Evolutionary conservation across 1,140 invertebrate genomes (phyloP).

Genomic region (Daktulosphaira vitifoliae): DNA sequence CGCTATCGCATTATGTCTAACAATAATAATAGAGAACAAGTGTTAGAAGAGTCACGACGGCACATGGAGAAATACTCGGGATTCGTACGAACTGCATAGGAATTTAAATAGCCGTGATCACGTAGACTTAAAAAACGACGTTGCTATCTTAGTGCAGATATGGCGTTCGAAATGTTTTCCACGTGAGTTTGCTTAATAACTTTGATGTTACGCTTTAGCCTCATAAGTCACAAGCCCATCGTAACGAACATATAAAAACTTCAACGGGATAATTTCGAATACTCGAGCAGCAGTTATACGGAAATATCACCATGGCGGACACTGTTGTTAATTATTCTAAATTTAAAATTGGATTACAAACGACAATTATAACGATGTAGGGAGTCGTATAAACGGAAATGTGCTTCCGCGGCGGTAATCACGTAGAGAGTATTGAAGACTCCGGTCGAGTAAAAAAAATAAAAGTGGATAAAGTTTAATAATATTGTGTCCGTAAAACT

Average conservation of each 20-base stretch:
- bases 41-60: no score
- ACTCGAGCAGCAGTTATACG: background rate
- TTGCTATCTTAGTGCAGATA: no score
- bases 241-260: constrained; percentile 5
- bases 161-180: background rate
- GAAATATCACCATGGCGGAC: constrained; percentile 12
- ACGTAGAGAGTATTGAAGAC: background rate
- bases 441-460: background rate
- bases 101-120: no score
- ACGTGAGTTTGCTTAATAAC: background rate
- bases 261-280: background rate
- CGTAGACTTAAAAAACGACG: no score
- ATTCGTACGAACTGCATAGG: no score
- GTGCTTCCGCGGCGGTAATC: background rate
- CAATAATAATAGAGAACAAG: no score
- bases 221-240: background rate
- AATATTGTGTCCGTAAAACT: background rate
- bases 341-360: constrained; percentile 22
- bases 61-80: no score
- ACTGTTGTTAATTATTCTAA: constrained; percentile 12
- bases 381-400: constrained; percentile 1
- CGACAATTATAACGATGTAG: background rate
- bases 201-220: background rate
- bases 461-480: background rate
- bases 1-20: no score